These are phyloP conservation scores for Erethizon dorsatum DNA, from an alignment of 2,797 vertebrate species.

Conservation along the genomic window DNA sequence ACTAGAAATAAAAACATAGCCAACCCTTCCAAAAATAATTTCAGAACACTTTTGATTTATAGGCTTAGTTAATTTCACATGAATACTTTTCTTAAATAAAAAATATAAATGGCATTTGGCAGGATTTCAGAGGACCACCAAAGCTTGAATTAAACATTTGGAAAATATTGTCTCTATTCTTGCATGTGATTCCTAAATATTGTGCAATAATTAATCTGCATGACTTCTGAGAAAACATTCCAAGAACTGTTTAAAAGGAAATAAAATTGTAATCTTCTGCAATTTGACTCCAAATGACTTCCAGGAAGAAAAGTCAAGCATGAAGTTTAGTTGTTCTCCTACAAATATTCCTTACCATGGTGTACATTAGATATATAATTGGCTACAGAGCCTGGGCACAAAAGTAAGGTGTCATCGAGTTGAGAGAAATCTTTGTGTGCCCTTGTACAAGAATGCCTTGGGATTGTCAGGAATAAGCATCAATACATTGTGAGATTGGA, in stretches of 20 bases:
- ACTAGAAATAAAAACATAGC: neutral
- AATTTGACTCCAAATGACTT: neutral
- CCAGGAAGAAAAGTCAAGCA: neutral
- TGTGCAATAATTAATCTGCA: neutral
- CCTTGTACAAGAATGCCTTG: neutral
- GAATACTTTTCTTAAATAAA: neutral
- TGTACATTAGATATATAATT: neutral
- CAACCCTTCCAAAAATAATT: neutral
- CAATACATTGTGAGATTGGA: neutral
- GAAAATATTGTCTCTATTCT: neutral
- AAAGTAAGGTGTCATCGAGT: neutral
- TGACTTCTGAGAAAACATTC: conserved; percentile 14
- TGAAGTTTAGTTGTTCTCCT: neutral
- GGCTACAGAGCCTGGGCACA: neutral
- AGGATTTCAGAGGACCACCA: neutral
- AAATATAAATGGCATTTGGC: conserved; percentile 39
- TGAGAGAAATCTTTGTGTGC: neutral
- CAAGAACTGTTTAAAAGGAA: conserved; percentile 8
- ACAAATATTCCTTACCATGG: neutral
- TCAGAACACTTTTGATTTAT: neutral
- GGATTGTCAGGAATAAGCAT: neutral
- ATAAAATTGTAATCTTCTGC: conserved; percentile 30
- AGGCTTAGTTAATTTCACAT: neutral
- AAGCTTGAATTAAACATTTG: conserved; percentile 44
- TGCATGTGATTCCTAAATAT: neutral